Evolutionary conservation across 2,797 vertebrate species (phyloP), one percentile per base, ranked within the genome.

Genomic region (Rhinophrynus dorsalis): DNA sequence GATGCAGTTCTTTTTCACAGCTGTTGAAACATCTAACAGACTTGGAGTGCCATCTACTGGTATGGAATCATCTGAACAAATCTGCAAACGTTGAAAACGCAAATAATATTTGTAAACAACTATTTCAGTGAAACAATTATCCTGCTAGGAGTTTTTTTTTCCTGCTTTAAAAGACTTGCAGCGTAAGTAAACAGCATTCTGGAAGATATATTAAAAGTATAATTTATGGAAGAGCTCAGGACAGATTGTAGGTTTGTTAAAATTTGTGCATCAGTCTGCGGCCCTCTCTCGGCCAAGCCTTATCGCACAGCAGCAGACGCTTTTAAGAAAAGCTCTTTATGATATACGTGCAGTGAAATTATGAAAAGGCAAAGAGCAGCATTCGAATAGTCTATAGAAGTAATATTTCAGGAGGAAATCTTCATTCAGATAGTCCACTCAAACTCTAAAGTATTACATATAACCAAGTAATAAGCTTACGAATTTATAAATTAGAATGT

Each of bases 321-420:
- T 73, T 54, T 73, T 59, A 65, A 65, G 69, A 66, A 73, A 66
- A 66, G 69, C 62, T 59, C 70, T 67, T 66, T 73, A 73, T 66
- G 70, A 73, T 73, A 73, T 60, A 73, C 54, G 18, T 37, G 62
- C 70, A 73, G 67, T 73, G 70, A 73, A 73, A 73, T 73, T 73
- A 66, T 67, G 55, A 73, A 66, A 73, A 73, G 70, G 55, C 55
- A 60, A n/a, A 60, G 55, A 35, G 23, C 45, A 35, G 62, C 62
- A 73, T 66, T 73, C 62, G 44, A 50, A 54, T 51, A 17, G 62
- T 27, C 62, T 35, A 35, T 29, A 51, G 35, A 60, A 67, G 62
- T 60, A n/a, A 73, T 73, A 73, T 73, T 73, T 67, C 70, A 54
- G 62, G 32, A 10, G 54, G 13, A 67, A 73, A 66, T 73, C 61